Conservation (phyloP, 2,888 invertebrate species). For the Xanthia togata region DNA sequence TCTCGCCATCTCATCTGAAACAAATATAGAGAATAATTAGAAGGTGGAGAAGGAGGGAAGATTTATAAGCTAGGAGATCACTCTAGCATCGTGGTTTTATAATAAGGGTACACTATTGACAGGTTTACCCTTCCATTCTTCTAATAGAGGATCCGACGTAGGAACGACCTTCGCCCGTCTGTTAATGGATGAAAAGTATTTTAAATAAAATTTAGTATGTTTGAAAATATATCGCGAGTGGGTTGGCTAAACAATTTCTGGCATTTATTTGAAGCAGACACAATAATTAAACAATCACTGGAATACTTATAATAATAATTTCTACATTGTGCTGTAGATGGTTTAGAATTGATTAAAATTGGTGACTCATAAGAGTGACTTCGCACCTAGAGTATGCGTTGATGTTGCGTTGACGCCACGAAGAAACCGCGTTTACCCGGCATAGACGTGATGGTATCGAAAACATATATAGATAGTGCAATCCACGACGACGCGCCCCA, state of each 20-base stretch:
- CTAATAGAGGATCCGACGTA: no score
- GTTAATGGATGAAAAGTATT: no score
- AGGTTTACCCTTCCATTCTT: background rate
- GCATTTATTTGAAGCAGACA: background rate
- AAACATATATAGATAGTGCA: no score
- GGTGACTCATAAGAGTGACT: background rate
- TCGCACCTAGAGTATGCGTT: background rate
- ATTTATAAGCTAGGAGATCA: background rate
- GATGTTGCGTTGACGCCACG: background rate
- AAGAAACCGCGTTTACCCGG: background rate
- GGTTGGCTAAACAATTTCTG: no score
- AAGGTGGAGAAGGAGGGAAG: background rate
- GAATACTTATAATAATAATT: no score
- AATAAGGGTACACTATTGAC: background rate
- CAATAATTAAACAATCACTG: background rate
- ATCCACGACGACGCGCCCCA: no score
- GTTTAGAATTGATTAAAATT: background rate
- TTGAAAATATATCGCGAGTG: no score
- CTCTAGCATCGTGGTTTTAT: background rate
- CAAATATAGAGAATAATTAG: conserved; percentile 23
- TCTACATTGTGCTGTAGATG: background rate
- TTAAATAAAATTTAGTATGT: no score
- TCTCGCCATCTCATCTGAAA: conserved; percentile 89
- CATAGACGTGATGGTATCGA: background rate
- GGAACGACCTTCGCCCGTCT: no score